These are phyloP conservation scores for Drosophila sechellia DNA, from an alignment of 1,140 invertebrate species.

Conservation along the genomic window DNA sequence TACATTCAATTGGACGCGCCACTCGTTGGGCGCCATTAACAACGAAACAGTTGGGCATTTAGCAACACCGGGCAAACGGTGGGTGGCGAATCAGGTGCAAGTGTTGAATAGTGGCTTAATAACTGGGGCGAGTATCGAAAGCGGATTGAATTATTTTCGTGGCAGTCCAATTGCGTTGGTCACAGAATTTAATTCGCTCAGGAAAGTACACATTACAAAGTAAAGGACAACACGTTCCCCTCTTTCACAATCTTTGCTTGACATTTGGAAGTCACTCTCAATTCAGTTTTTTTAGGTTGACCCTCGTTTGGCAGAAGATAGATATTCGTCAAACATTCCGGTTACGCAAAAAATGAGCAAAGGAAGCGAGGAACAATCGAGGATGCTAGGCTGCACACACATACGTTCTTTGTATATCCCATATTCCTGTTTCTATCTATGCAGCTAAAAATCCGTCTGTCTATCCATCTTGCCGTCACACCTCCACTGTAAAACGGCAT, in stretches of 20 bases:
- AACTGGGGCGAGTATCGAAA: neutral
- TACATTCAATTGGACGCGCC: slow-evolving; percentile 33
- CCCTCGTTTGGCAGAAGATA: slow-evolving; percentile 27
- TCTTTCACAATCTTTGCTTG: slow-evolving; percentile 4
- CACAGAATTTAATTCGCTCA: neutral
- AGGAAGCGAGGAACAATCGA: neutral
- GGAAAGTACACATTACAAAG: neutral
- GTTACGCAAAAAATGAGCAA: neutral
- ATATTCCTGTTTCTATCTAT: slow-evolving; percentile 11
- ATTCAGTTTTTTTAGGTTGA: slow-evolving; percentile 28
- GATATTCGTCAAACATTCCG: slow-evolving; percentile 22
- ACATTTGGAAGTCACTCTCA: slow-evolving; percentile 13
- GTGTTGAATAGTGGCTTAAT: neutral
- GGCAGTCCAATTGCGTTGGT: neutral
- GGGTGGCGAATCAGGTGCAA: neutral
- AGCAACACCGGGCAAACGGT: slow-evolving; percentile 13
- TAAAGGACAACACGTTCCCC: neutral
- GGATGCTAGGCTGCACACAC: neutral
- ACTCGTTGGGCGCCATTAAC: slow-evolving; percentile 30
- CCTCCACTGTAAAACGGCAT: slow-evolving; percentile 21
- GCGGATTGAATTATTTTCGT: neutral
- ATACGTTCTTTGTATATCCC: slow-evolving; percentile 6
- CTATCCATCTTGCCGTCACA: slow-evolving; percentile 30
- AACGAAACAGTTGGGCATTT: slow-evolving; percentile 11
- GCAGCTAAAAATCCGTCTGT: slow-evolving; percentile 28